Evolutionary conservation across 2,113 vertebrate genomes (phyloP), one percentile per base, ranked within the genome.

Genomic region (Hyaena hyaena): DNA sequence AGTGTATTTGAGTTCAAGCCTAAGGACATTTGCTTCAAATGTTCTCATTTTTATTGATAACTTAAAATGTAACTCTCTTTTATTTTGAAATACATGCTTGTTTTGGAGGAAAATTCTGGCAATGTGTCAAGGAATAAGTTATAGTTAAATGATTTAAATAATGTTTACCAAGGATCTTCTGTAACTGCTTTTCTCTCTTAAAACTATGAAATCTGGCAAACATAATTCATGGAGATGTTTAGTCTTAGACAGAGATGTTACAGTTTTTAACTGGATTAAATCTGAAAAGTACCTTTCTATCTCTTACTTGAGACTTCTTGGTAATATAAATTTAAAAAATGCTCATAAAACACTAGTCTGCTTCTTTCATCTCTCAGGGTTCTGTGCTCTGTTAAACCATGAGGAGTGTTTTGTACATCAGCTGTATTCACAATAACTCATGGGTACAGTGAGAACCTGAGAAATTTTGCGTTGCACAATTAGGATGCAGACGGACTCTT

Each of bases 31-130:
- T 79, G 55, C 80, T 93, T 96, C 79, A 95, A 96, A 77, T 96
- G 79, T 89, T 97, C 95, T 98, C 45, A 55, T 91, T 97, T 97
- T 93, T 92, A 92, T 95, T 96, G 50, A 84, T 88, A 93, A 97
- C 92, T 97, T 95, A 95, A 93, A 97, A 95, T 48, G 33, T 55
- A 93, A 28, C 24, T 89, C 48, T 88, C 14, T 93, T 89, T 80
- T 88, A 77, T 93, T 98, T 96, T 93, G 92, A 98, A 96, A 93
- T 81, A 69, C 35, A 58, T 43, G 48, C 74, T 96, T 95, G 48
- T 93, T 98, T 97, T 92, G 92, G 48, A 98, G 43, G 28, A 84
- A 93, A 92, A 9, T 9, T 69, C 71, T 97, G 90, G 71, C 15
- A 94, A 6, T 55, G 71, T 33, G 39, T 90, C 88, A 93, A 97